phyloP scores from a whole-genome alignment of 2,888 invertebrate species.

The Limnephilus auricula region DNA sequence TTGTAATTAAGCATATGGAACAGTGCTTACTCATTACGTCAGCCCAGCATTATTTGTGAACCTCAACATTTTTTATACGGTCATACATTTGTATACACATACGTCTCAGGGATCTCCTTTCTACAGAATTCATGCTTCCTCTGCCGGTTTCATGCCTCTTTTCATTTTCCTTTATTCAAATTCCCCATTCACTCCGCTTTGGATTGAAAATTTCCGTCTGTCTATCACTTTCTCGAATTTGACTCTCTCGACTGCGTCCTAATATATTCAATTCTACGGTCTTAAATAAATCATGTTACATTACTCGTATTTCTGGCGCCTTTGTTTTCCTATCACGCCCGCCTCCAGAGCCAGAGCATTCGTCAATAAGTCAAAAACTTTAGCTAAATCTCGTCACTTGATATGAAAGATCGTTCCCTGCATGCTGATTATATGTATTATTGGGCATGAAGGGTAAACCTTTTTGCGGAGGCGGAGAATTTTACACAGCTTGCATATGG shows the following conservation, averaged over 20 bases:
- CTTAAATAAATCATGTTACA: slow-evolving; percentile 57
- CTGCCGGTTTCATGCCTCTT: not conserved
- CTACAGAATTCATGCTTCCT: too few species aligned
- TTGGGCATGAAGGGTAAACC: not conserved
- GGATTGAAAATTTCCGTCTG: not conserved
- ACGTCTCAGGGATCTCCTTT: too few species aligned
- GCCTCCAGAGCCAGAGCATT: slow-evolving; percentile 44
- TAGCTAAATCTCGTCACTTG: slow-evolving; percentile 35
- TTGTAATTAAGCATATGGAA: too few species aligned
- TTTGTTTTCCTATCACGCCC: slow-evolving; percentile 59
- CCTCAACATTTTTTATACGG: too few species aligned
- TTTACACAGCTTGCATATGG: slow-evolving; percentile 7
- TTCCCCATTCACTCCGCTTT: not conserved
- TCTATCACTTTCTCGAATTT: not conserved
- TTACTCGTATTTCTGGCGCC: slow-evolving; percentile 54
- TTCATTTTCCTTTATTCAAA: not conserved
- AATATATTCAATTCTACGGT: slow-evolving; percentile 25
- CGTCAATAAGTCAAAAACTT: slow-evolving; percentile 41
- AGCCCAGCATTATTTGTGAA: too few species aligned
- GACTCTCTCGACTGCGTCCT: slow-evolving; percentile 18
- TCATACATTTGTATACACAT: too few species aligned
- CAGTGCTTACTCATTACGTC: too few species aligned
- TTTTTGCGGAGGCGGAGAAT: slow-evolving; percentile 14
- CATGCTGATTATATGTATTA: slow-evolving; percentile 18
- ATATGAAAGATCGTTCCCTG: slow-evolving; percentile 25